Base-by-base conservation (phyloP, 2,888 invertebrate genomes). In the Catocala nupta region DNA sequence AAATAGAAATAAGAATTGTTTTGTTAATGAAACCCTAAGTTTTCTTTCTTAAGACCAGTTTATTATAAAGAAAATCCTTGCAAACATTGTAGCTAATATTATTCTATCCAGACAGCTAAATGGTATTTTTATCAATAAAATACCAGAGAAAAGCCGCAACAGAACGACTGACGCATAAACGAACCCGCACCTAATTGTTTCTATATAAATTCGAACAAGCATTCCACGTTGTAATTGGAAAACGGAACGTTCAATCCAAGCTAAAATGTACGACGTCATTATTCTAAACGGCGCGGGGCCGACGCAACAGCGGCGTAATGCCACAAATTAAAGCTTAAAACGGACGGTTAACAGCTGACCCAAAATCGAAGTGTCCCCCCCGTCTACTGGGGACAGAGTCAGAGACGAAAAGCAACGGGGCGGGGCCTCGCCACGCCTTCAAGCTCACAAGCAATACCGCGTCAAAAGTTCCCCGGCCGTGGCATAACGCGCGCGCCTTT, bases 301-400 rank as follows among this genome's bases (percentile, higher is more conserved):
- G 84, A 87, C 86, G 89, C 85, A 82, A 82, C 85, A 85, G 85
- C 76, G 71, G 73, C 89, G 86, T 92, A 92, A 93, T 92, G 88
- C 93, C 93, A 93, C 93, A 93, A 93, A 93, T 93, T 93, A 93
- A 93, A 93, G 93, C 93, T 93, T 93, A 93, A 93, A 93, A 89
- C 91, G 93, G 90, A 85, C 90, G 92, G 90, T 93, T 93, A 93
- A 92, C 93, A 92, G 92, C 93, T 93, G 93, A 93, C 93, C 93
- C 93, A 93, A 90, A 92, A 93, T 92, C 92, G 91, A 92, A 88
- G 81, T 82, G 77, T 82, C 90, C 86, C 90, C 87, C 87, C 74
- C 16, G 81, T 79, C 81, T 82, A 82, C 25, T 25, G 84, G 85
- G 82, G 75, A 80, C 75, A 75, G 81, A 77, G 83, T 89, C 89